These are phyloP conservation scores for Psilopogon haemacephalus DNA, from an alignment of 2,113 vertebrate genomes.

Conservation along the genomic window DNA sequence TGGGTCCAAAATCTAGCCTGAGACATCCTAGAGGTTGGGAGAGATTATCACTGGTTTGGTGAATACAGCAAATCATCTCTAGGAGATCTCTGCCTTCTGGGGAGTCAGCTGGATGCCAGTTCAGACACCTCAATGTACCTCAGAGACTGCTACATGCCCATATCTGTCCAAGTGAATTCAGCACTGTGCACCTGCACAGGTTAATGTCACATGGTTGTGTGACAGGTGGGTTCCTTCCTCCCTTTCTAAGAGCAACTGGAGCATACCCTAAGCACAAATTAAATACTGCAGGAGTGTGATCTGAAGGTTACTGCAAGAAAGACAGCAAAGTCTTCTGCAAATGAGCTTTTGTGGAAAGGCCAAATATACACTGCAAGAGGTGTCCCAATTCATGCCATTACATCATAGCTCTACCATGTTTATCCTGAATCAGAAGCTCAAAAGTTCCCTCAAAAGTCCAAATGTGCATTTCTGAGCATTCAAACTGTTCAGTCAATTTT, in stretches of 20 bases:
- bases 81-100: neutral
- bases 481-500: neutral
- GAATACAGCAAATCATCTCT: neutral
- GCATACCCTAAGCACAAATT: neutral
- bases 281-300: neutral
- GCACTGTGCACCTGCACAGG: fast-evolving
- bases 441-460: neutral
- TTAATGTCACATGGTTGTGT: neutral
- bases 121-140: neutral
- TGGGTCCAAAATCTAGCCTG: neutral
- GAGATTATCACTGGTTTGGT: neutral
- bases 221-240: neutral
- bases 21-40: neutral
- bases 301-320: neutral
- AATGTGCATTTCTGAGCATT: neutral
- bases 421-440: neutral
- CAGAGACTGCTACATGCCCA: neutral
- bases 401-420: neutral
- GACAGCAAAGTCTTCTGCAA: neutral
- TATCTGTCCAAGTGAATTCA: neutral
- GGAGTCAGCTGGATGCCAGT: fast-evolving
- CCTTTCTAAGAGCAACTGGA: neutral
- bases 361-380: neutral
- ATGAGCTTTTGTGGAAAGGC: neutral
- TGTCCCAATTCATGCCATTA: neutral